These are phyloP conservation scores for Actinernus sp. DNA, from an alignment of 92 coral and sea anemone genomes.

Conservation along the genomic window DNA sequence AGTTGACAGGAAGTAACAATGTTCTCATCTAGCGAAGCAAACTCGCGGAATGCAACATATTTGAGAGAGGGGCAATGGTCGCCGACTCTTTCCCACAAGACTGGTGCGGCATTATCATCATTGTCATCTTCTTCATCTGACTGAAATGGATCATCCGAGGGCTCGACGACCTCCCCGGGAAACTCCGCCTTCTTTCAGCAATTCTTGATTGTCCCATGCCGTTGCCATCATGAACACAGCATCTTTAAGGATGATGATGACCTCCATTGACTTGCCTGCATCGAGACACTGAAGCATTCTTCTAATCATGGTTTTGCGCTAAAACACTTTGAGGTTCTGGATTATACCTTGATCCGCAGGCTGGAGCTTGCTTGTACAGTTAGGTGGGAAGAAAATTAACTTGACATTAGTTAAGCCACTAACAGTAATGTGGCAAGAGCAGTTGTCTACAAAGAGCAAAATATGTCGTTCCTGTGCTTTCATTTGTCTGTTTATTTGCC, in stretches of 20 bases:
- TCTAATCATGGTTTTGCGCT: slow-evolving; percentile 42
- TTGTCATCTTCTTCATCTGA: slow-evolving; percentile 33
- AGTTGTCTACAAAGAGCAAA: slow-evolving; percentile 49
- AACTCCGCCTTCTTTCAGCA: slow-evolving; percentile 64
- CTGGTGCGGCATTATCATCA: slow-evolving; percentile 13
- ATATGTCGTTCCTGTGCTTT: slow-evolving; percentile 35
- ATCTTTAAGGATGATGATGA: slow-evolving; percentile 29
- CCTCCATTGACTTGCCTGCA: slow-evolving; percentile 27
- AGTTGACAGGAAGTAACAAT: too few species aligned
- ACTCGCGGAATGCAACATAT: slow-evolving; percentile 20
- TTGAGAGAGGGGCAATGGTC: slow-evolving; percentile 34
- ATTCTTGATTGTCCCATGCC: slow-evolving; percentile 23
- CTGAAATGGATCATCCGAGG: slow-evolving; percentile 46
- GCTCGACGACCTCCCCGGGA: slow-evolving; percentile 42
- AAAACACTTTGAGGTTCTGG: slow-evolving; percentile 27
- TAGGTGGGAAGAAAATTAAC: slow-evolving; percentile 31
- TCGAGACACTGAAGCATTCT: slow-evolving; percentile 31
- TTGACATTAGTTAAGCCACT: slow-evolving; percentile 34
- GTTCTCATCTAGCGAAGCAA: slow-evolving; percentile 35
- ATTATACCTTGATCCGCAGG: too few species aligned
- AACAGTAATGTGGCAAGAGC: slow-evolving; percentile 53
- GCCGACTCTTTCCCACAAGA: slow-evolving; percentile 46
- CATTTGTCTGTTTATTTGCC: slow-evolving; percentile 38
- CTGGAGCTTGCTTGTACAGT: slow-evolving; percentile 46
- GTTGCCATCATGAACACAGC: too few species aligned